Conservation (phyloP, 2,888 invertebrate genomes). For the Rutpela maculata region DNA sequence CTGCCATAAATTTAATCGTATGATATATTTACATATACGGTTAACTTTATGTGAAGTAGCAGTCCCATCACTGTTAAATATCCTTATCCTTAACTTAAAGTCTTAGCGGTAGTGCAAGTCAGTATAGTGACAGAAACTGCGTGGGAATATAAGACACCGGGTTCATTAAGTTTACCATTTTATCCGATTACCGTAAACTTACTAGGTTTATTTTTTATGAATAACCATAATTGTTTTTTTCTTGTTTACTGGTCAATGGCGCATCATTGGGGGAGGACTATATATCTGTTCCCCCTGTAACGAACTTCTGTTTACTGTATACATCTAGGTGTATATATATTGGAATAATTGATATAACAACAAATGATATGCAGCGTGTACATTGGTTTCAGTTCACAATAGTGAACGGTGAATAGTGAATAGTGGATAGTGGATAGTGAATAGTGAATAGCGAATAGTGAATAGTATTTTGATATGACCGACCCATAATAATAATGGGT, state of each 20-base stretch:
- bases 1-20: conserved; percentile 43
- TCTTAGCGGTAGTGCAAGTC: conserved; percentile 54
- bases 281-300: not conserved
- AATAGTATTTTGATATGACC: too few species aligned
- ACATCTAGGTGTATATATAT: too few species aligned
- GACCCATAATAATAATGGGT: too few species aligned
- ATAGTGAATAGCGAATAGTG: too few species aligned
- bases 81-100: conserved; percentile 18
- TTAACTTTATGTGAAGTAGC: conserved; percentile 47
- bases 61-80: conserved; percentile 38
- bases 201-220: conserved; percentile 37
- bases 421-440: too few species aligned
- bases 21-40: conserved; percentile 47
- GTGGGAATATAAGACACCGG: conserved; percentile 61
- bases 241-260: not conserved
- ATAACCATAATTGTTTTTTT: conserved; percentile 22
- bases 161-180: conserved; percentile 63
- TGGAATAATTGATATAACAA: too few species aligned
- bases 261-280: not conserved
- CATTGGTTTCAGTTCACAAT: too few species aligned
- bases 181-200: conserved; percentile 66
- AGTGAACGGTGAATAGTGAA: too few species aligned
- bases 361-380: too few species aligned
- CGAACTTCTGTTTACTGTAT: too few species aligned
- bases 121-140: conserved; percentile 49